Conservation (phyloP, 2,797 vertebrate species). For the Rhynchotus rufescens region DNA sequence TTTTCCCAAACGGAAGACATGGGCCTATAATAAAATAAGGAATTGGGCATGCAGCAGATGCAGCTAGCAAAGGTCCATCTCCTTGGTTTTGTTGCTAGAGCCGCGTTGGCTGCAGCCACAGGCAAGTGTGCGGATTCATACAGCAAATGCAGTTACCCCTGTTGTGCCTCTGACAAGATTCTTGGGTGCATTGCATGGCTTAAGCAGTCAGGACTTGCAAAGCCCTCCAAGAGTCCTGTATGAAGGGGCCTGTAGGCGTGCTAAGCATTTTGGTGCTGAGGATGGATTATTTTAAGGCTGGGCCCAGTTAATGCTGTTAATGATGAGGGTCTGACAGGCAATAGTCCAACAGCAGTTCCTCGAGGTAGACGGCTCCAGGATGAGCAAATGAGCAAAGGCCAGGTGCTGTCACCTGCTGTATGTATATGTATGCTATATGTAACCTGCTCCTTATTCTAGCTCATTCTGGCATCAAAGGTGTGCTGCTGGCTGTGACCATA, state of each 20-base stretch:
- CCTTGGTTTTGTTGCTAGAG: not conserved
- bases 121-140: accelerated
- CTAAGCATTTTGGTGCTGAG: not conserved
- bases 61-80: not conserved
- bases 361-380: not conserved
- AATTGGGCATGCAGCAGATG: not conserved
- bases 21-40: not conserved
- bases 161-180: constrained; percentile 11
- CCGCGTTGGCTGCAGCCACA: accelerated
- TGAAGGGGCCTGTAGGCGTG: constrained; percentile 39
- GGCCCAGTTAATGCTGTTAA: not conserved
- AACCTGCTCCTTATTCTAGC: not conserved
- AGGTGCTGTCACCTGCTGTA: not conserved
- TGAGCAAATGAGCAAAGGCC: not conserved
- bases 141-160: not conserved
- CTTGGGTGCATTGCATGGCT: constrained; percentile 14
- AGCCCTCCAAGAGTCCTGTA: constrained; percentile 45
- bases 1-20: not conserved
- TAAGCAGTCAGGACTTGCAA: not conserved
- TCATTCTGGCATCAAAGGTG: not conserved
- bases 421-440: too few species aligned
- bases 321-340: constrained; percentile 32
- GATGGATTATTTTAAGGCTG: constrained; percentile 58
- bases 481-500: accelerated
- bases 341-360: not conserved